These are phyloP conservation scores for Epinotia ramella DNA, from an alignment of 2,888 invertebrate genomes.

Conservation along the genomic window DNA sequence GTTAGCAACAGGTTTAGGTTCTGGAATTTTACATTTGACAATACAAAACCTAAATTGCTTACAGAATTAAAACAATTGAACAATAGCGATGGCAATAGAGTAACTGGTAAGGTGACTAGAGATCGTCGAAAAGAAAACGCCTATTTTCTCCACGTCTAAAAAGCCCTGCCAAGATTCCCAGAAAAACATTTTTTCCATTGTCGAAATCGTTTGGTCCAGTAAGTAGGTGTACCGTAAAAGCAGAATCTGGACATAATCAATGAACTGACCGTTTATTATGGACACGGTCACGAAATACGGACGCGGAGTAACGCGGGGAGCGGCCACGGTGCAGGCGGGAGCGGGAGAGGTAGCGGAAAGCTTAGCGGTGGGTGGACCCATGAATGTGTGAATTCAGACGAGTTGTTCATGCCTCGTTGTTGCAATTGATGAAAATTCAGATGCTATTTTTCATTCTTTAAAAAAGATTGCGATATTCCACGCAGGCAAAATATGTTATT, in stretches of 20 bases:
- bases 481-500: no score
- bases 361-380: conserved; percentile 17
- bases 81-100: not conserved
- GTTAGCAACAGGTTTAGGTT: no score
- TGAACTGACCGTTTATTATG: conserved; percentile 73
- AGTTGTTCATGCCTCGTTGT: no score
- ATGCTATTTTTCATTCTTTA: no score
- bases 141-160: conserved; percentile 23
- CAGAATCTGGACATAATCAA: conserved; percentile 77
- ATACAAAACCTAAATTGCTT: not conserved
- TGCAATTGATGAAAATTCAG: no score
- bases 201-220: conserved; percentile 53
- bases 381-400: no score
- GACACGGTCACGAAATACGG: conserved; percentile 82
- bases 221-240: conserved; percentile 62
- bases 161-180: conserved; percentile 29
- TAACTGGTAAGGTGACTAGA: not conserved
- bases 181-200: conserved; percentile 41
- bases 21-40: no score
- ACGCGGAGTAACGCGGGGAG: conserved; percentile 76
- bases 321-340: conserved; percentile 45
- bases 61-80: conserved; percentile 1
- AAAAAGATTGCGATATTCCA: no score
- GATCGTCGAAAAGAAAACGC: conserved; percentile 29
- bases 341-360: conserved; percentile 53